phyloP scores from a whole-genome alignment of 1,140 invertebrate species.

The Zaprionus lachaisei region DNA sequence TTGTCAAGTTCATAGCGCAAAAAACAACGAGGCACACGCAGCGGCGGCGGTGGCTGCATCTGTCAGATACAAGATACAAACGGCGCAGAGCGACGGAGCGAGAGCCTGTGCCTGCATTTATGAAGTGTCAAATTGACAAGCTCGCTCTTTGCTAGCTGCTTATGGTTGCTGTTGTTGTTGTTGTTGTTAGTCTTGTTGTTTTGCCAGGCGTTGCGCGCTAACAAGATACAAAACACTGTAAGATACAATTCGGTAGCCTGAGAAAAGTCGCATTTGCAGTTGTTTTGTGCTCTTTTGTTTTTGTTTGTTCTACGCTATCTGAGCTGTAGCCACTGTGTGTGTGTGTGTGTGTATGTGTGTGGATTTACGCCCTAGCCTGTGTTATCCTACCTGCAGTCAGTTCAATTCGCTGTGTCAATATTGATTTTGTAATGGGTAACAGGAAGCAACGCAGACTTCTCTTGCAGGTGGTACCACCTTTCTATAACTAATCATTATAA shows the following conservation, averaged over 20 bases:
- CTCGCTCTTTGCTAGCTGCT: constrained; percentile 35
- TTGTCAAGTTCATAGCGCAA: constrained; percentile 76
- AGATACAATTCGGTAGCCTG: constrained; percentile 47
- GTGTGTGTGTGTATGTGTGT: constrained; percentile 12
- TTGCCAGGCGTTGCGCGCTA: constrained; percentile 57
- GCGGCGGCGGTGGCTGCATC: constrained; percentile 50
- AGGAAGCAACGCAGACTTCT: constrained; percentile 1
- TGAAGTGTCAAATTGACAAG: constrained; percentile 82
- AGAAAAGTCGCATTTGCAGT: constrained; percentile 21
- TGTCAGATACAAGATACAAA: constrained; percentile 63
- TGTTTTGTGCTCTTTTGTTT: constrained; percentile 57
- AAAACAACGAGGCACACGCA: constrained; percentile 46
- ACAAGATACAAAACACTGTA: constrained; percentile 57
- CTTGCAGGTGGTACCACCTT: constrained; percentile 9
- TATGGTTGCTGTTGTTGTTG: constrained; percentile 11
- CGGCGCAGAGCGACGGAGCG: constrained; percentile 7
- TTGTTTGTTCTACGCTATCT: constrained; percentile 44
- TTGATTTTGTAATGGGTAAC: constrained; percentile 68
- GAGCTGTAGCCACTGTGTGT: constrained; percentile 39
- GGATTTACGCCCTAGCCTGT: constrained; percentile 14
- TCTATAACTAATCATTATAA: constrained; percentile 34
- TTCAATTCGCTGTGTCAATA: constrained; percentile 51
- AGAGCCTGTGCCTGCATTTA: constrained; percentile 64
- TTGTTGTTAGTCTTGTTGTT: constrained; percentile 44
- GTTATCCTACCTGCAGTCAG: constrained; percentile 18